Conservation (phyloP, 2,113 vertebrate genomes). For the Aegypius monachus region DNA sequence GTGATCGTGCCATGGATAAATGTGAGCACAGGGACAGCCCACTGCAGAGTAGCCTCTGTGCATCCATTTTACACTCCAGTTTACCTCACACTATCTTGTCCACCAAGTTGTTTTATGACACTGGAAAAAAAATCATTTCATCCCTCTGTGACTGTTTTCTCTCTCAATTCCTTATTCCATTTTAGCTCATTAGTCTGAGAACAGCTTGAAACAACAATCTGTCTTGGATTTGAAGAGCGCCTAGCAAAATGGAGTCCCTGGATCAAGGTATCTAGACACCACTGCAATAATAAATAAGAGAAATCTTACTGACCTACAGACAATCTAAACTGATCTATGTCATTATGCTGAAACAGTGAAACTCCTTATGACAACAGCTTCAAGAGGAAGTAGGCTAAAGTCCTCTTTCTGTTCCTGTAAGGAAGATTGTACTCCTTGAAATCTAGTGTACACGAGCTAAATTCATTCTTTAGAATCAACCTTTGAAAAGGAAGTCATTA, state of each 20-base stretch:
- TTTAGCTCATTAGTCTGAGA: neutral
- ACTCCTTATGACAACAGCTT: neutral
- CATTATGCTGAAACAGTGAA: neutral
- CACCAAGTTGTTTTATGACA: neutral
- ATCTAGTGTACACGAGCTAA: neutral
- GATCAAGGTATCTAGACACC: neutral
- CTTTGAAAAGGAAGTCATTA: neutral
- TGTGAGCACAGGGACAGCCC: neutral
- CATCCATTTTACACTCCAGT: neutral
- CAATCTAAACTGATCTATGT: neutral
- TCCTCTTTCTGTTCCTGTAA: neutral
- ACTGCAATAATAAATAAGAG: neutral
- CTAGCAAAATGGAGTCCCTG: neutral
- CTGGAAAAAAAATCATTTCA: neutral
- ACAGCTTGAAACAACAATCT: neutral
- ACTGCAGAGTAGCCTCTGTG: neutral
- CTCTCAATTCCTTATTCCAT: neutral
- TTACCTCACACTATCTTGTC: neutral
- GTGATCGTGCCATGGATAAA: neutral
- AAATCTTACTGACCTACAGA: neutral
- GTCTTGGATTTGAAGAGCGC: neutral
- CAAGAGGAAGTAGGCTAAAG: neutral
- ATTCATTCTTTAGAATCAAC: neutral
- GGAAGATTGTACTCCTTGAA: neutral
- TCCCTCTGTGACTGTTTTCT: neutral